Base-by-base conservation (phyloP, 2,888 invertebrate genomes). In the Drosophila ezoana region DNA sequence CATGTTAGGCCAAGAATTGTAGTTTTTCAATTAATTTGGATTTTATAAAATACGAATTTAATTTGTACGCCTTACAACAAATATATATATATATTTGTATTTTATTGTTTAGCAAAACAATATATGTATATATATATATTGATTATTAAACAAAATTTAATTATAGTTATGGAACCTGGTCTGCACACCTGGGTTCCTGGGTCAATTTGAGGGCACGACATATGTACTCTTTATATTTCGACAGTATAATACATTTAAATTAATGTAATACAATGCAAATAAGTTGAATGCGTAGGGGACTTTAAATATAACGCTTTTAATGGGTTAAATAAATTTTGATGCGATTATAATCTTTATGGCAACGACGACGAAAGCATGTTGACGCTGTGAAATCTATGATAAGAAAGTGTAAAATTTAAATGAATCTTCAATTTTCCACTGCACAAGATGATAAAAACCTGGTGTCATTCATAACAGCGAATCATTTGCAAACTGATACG, bases 301-400 rank as follows among this genome's bases (percentile, higher is more conserved):
- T 8, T 28, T 28, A 28, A 28, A 28, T 8, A 8, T 0, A 28
- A 28, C 28, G 28, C 8, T 8, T 28, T 28, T 14, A 40, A 6
- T 40, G 38, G 40, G 47, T 44, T 65, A 66, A 56, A 23, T 10
- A 4, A 14, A n/a, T 16, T 32, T 14, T 32, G n/a, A 40, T 28
- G 9, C 41, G 14, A 37, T 67, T 47, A 41, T 66, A 49, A 61
- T 60, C 61, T 61, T 51, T 53, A 60, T 43, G 14, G 10, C 11
- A 14, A 32, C 32, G 43, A 20, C 4, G 57, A 33, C 28, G 28
- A 35, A 33, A 44, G 43, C 32, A 32, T 43, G 41, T 70, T 52
- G 51, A 47, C 20, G 28, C 59, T 49, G n/a, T 59, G 44, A 59
- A 72, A 76, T 47, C 58, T 54, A 20, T 43, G 75, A 73, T 75